Conservation (phyloP, 1,140 invertebrate species). For the Ceratosolen fusciceps region DNA sequence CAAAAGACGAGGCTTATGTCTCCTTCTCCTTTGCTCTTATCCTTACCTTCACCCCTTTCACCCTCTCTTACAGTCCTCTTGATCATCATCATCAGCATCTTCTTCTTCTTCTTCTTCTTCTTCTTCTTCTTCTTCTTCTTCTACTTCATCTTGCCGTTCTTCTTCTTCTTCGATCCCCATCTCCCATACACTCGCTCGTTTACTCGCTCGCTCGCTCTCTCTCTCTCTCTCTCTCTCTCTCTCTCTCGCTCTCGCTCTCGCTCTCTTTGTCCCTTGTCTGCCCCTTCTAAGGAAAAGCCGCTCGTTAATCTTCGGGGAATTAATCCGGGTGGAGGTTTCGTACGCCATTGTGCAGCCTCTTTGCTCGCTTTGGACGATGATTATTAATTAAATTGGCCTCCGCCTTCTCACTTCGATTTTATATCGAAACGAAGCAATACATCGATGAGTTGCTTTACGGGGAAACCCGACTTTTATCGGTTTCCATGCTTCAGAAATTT, state of each 20-base stretch:
- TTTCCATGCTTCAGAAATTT: not conserved
- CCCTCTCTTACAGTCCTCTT: too few species aligned
- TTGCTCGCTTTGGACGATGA: conserved; percentile 57
- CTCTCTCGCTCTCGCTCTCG: not conserved
- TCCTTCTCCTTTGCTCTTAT: not conserved
- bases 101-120: not conserved
- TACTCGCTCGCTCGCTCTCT: not conserved
- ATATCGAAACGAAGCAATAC: conserved; percentile 5
- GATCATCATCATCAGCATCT: too few species aligned
- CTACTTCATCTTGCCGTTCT: not conserved
- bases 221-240: not conserved
- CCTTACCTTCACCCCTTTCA: not conserved
- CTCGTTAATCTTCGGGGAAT: conserved; percentile 69
- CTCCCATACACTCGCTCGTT: not conserved
- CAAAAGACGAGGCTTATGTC: not conserved
- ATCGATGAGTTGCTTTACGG: not conserved
- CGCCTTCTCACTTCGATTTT: conserved; percentile 12
- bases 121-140: not conserved
- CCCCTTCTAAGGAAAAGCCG: conserved; percentile 40
- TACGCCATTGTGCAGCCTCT: conserved; percentile 58
- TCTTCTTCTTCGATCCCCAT: not conserved
- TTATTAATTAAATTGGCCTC: conserved; percentile 65
- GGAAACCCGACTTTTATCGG: not conserved
- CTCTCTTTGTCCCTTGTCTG: conserved; percentile 11
- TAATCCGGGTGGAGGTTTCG: conserved; percentile 59